A percentile compares a stretch with the other conserved stretches of the same genome.
These are phyloP conservation scores for Thomomys bottae DNA, from an alignment of 2,113 vertebrate species.

Conservation along the genomic window DNA sequence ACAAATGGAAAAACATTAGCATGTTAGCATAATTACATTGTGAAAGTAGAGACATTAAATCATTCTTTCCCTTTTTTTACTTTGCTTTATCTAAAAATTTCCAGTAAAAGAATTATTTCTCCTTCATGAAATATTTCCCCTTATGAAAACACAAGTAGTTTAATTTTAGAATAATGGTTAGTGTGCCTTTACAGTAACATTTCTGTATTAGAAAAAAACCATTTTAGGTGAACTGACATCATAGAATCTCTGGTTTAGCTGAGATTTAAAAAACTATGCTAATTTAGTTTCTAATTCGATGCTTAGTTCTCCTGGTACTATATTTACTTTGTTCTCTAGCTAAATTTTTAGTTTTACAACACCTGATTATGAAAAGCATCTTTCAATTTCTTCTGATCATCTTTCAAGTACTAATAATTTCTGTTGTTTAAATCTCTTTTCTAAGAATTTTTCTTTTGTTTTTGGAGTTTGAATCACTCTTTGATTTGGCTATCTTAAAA, in stretches of 20 bases:
- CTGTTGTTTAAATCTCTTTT: conserved; percentile 1
- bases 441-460: neutral
- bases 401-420: neutral
- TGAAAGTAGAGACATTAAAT: no score
- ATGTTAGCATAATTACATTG: no score
- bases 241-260: neutral
- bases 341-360: neutral
- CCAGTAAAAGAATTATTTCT: neutral
- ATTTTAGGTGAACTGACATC: neutral
- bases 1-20: neutral
- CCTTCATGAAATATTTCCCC: neutral
- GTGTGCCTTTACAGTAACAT: neutral
- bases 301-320: neutral
- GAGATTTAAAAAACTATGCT: neutral
- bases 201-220: no score
- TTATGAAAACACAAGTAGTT: neutral
- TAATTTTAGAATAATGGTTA: neutral
- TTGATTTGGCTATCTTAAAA: neutral
- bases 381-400: neutral
- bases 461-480: neutral
- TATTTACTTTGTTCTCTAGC: neutral
- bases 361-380: neutral
- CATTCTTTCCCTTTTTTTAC: neutral
- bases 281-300: neutral
- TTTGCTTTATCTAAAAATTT: neutral